Base-by-base conservation (phyloP, 2,797 vertebrate genomes). In the Acropternis orthonyx region DNA sequence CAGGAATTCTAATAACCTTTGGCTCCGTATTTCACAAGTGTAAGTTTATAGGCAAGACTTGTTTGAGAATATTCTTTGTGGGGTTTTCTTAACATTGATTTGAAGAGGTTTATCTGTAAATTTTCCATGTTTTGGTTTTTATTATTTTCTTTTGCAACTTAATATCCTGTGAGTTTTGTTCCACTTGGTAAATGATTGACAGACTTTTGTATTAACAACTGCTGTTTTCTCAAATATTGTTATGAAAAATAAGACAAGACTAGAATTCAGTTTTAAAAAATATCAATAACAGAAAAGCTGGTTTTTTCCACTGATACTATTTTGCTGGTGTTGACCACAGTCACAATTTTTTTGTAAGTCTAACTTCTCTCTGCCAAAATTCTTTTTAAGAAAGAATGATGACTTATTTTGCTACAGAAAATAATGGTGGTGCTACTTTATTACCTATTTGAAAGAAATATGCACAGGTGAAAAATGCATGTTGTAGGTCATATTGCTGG, bases 131-230 rank as follows among this genome's bases (percentile, higher is more conserved):
- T 82, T 89, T 37, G 2, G 2, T 16, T 91, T 82, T 73, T n/a
- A 48, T 86, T 65, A 54, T 81, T 94, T 78, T 84, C 51, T 15
- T 95, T 78, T 85, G 48, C n/a, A 73, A n/a, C 73, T 88, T 71
- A 71, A 32, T 52, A 61, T 69, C 32, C 56, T 44, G 32, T 67
- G 65, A 85, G 34, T 61, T 87, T 90, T 93, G 17, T 82, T 94
- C 48, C 27, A 41, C 39, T 79, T 85, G 77, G 48, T 76, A 79
- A 52, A 49, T 87, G 86, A 93, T 63, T 94, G 80, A 92, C 56
- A 79, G 58, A 65, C 7, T 72, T 93, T 84, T 76, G 86, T 63
- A 90, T 89, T 86, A 93, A 71, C 10, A 82, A 56, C 23, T 72
- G 16, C 76, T 79, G 15, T 66, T 88, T 92, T 46, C 36, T 46